Conservation (phyloP, 2,797 vertebrate species). For the Chloroceryle inda region DNA sequence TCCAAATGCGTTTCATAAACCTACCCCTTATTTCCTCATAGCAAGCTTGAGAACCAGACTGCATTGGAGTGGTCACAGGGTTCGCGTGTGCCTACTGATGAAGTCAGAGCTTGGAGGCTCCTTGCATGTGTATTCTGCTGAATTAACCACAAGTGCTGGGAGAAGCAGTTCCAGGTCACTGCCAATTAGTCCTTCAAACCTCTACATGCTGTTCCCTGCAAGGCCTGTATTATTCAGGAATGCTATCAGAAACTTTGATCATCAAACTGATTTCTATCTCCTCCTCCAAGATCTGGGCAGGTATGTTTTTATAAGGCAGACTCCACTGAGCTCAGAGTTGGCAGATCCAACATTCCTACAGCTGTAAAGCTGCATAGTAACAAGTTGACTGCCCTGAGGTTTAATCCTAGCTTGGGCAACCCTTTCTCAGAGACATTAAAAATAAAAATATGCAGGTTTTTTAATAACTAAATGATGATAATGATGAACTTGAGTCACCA, state of each 20-base stretch:
- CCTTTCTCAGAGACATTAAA: neutral
- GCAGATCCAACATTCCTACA: neutral
- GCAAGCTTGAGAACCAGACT: neutral
- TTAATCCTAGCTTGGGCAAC: constrained; percentile 7
- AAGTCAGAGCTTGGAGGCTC: neutral
- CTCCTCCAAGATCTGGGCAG: neutral
- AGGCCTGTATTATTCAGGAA: neutral
- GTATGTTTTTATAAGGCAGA: neutral
- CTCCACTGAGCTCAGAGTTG: neutral
- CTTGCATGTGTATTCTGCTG: neutral
- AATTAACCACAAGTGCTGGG: neutral
- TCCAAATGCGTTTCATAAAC: neutral
- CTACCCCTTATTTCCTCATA: neutral
- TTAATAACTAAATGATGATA: neutral
- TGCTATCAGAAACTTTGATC: neutral
- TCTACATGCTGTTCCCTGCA: neutral
- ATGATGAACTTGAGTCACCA: neutral
- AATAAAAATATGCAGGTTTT: neutral
- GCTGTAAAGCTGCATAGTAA: neutral
- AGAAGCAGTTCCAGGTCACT: constrained; percentile 31
- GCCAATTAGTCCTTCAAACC: neutral
- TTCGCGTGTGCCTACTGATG: neutral
- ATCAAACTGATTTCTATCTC: neutral
- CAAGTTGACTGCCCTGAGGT: neutral
- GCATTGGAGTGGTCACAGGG: neutral